Conservation (phyloP, 2,113 vertebrate genomes). For the Cryptomyrus ogoouensis region DNA sequence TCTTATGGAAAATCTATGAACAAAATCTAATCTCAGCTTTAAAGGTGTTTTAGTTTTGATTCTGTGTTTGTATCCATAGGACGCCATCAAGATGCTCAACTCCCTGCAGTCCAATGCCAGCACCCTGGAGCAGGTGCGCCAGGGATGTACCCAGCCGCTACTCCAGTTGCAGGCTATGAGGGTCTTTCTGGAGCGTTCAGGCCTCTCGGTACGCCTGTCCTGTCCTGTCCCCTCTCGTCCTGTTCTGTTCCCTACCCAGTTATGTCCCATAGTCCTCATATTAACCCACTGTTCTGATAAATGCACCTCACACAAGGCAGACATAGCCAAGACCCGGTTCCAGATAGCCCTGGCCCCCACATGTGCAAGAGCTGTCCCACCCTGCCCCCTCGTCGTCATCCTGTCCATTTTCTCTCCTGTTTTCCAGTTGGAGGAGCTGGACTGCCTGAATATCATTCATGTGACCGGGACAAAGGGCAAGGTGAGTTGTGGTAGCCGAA, state of each 20-base stretch:
- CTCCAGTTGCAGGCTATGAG: conserved; percentile 61
- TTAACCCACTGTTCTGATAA: background rate
- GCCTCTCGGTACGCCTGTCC: conserved; percentile 62
- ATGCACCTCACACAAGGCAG: background rate
- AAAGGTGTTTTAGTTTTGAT: background rate
- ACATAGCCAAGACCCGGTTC: background rate
- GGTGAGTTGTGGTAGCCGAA: conserved; percentile 55
- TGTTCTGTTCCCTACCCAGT: background rate
- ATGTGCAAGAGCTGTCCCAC: background rate
- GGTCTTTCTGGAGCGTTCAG: conserved; percentile 69
- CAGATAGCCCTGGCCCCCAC: background rate
- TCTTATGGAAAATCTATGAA: background rate
- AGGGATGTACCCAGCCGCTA: background rate
- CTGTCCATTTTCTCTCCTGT: conserved; percentile 12
- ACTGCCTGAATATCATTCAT: conserved; percentile 86
- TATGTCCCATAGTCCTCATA: background rate
- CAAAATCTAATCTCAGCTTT: background rate
- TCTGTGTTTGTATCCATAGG: background rate
- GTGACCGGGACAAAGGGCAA: conserved; percentile 95
- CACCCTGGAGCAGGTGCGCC: background rate
- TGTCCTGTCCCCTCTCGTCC: too few relatives aligned
- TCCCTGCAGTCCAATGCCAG: background rate
- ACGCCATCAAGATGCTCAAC: background rate
- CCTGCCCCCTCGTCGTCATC: background rate
- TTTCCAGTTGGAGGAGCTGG: conserved; percentile 78